phyloP scores from a whole-genome alignment of 2,113 vertebrate genomes.

The Oriolus oriolus region DNA sequence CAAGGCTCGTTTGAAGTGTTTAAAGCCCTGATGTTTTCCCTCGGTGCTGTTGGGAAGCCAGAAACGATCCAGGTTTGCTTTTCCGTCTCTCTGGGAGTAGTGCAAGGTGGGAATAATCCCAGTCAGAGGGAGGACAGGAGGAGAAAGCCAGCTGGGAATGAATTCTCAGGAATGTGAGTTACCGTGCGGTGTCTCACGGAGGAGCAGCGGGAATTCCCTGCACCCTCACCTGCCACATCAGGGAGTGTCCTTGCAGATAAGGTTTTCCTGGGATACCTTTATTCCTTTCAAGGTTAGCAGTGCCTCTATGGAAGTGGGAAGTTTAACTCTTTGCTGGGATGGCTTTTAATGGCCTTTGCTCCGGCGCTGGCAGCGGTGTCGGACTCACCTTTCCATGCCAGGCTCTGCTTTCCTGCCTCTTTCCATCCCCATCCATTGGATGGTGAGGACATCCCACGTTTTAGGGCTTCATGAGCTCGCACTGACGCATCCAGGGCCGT shows the following conservation, averaged over 20 bases:
- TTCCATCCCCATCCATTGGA: fast-evolving
- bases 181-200: fast-evolving
- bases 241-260: background rate
- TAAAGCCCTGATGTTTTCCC: background rate
- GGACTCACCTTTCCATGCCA: background rate
- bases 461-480: background rate
- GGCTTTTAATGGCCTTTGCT: background rate
- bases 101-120: background rate
- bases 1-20: background rate
- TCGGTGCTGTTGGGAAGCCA: background rate
- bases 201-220: background rate
- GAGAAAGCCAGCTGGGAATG: background rate
- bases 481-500: fast-evolving
- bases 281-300: background rate
- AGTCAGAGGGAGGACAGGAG: background rate
- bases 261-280: background rate
- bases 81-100: background rate
- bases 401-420: background rate
- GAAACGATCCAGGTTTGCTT: background rate
- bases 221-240: background rate
- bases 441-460: background rate
- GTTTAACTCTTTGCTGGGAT: background rate
- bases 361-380: background rate
- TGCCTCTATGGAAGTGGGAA: background rate
- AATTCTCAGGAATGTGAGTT: background rate